Evolutionary conservation across 2,888 invertebrate species (phyloP).

Genomic region (Dinocampus coccinellae): DNA sequence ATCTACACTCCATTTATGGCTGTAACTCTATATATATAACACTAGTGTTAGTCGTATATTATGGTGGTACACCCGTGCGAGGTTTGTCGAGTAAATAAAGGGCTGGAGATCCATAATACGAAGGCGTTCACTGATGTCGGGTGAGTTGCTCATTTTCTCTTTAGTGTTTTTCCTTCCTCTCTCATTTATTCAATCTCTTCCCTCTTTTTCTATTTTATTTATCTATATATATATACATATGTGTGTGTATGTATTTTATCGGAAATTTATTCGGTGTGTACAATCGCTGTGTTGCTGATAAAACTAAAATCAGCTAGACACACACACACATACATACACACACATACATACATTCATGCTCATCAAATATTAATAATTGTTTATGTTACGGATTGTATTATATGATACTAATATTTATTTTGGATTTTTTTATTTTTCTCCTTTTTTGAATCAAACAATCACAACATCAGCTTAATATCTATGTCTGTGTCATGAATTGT

Average conservation of each 20-base stretch:
- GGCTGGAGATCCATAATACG: conserved; percentile 34
- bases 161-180: conserved; percentile 5
- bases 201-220: background rate
- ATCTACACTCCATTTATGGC: conserved; percentile 33
- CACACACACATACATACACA: too few relatives aligned
- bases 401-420: too few relatives aligned
- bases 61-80: conserved; percentile 39
- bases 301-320: background rate
- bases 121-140: conserved; percentile 10
- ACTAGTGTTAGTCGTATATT: conserved; percentile 38
- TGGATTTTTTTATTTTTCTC: too few relatives aligned
- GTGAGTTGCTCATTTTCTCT: background rate
- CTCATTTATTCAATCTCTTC: conserved; percentile 5
- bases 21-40: background rate
- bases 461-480: too few relatives aligned
- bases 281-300: background rate
- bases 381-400: background rate
- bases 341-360: too few relatives aligned
- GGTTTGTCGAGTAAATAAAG: conserved; percentile 45
- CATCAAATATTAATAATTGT: background rate
- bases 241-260: background rate
- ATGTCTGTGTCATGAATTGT: too few relatives aligned
- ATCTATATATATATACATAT: background rate
- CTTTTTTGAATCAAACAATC: too few relatives aligned
- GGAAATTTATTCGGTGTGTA: background rate